These are phyloP conservation scores for Phoxinus phoxinus DNA, from an alignment of 2,113 vertebrate genomes.

Conservation along the genomic window DNA sequence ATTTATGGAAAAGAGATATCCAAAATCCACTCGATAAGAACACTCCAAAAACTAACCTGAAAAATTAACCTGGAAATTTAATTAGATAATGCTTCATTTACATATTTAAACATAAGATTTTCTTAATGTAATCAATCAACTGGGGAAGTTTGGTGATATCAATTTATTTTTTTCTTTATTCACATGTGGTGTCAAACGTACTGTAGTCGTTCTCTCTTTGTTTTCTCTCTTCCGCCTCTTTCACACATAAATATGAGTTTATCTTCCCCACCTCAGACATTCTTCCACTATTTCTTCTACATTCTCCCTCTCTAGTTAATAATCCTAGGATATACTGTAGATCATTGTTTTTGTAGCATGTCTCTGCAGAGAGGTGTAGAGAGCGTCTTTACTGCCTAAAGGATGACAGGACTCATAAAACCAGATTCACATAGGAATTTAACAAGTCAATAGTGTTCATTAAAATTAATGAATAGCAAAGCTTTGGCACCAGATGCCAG, in stretches of 20 bases:
- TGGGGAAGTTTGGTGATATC: too few relatives aligned
- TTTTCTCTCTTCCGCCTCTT: neutral
- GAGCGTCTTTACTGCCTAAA: conserved; percentile 43
- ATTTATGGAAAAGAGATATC: too few relatives aligned
- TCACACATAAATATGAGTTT: neutral
- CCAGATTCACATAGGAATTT: conserved; percentile 41
- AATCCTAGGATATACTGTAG: conserved; percentile 9
- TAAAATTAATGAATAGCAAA: conserved; percentile 55
- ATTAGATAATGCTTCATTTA: too few relatives aligned
- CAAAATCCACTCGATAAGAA: too few relatives aligned
- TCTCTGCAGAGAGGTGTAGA: conserved; percentile 12
- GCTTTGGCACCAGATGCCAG: conserved; percentile 54
- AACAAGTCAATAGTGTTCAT: conserved; percentile 56
- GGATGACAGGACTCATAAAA: conserved; percentile 41
- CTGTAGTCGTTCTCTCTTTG: neutral
- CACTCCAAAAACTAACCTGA: too few relatives aligned
- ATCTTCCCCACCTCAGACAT: neutral
- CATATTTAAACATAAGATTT: too few relatives aligned
- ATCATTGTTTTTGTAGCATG: conserved; percentile 5
- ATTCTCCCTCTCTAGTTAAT: conserved; percentile 13
- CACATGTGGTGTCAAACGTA: too few relatives aligned
- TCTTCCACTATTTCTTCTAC: neutral
- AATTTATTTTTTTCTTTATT: too few relatives aligned
- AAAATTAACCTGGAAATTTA: too few relatives aligned
- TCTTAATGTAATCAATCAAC: too few relatives aligned